Evolutionary conservation across 2,888 invertebrate species (phyloP).

Genomic region (Drosophila histrio): DNA sequence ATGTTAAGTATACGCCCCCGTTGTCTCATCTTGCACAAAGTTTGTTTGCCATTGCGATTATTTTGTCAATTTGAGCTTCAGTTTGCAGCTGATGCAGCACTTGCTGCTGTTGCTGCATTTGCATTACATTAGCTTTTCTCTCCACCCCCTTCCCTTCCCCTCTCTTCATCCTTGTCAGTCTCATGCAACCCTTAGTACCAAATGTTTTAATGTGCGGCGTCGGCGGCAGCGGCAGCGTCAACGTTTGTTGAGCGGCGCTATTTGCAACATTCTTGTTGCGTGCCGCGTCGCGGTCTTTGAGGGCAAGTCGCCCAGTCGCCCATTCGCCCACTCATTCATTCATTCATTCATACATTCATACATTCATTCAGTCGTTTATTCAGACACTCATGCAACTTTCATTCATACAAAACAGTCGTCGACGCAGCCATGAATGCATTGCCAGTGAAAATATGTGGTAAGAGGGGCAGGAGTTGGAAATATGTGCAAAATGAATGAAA

Average conservation of each 20-base stretch:
- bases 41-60: slow-evolving; percentile 52
- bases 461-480: slow-evolving; percentile 12
- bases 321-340: slow-evolving; percentile 29
- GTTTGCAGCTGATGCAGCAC: slow-evolving; percentile 17
- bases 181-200: slow-evolving; percentile 23
- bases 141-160: not conserved
- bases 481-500: slow-evolving; percentile 55
- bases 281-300: slow-evolving; percentile 17
- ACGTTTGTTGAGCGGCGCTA: slow-evolving; percentile 44
- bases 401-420: slow-evolving; percentile 67
- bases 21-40: slow-evolving; percentile 28
- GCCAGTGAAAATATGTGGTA: slow-evolving; percentile 40
- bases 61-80: slow-evolving; percentile 51
- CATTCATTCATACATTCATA: slow-evolving; percentile 64
- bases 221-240: slow-evolving; percentile 37
- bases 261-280: slow-evolving; percentile 72
- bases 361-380: slow-evolving; percentile 65
- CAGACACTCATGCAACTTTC: slow-evolving; percentile 76
- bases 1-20: slow-evolving; percentile 71
- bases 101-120: slow-evolving; percentile 45
- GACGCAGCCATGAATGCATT: slow-evolving; percentile 53
- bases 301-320: slow-evolving; percentile 14
- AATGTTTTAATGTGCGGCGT: slow-evolving; percentile 73
- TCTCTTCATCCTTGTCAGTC: too few species aligned
- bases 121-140: slow-evolving; percentile 50